Evolutionary conservation across 2,888 invertebrate species (phyloP), one percentile per base, ranked within the genome.

Genomic region (Epirrhoe alternata): DNA sequence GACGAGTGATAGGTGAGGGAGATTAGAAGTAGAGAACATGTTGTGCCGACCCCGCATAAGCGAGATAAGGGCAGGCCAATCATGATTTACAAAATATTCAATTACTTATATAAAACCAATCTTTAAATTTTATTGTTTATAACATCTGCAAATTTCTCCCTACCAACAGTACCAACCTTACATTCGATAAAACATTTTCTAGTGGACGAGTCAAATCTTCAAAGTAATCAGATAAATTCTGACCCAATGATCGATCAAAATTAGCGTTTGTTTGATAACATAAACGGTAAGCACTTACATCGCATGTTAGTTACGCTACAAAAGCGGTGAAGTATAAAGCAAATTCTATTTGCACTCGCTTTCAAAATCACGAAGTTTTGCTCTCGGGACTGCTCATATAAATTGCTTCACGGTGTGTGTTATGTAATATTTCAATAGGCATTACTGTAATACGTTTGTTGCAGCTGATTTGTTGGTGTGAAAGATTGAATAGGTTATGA

Each of bases 321-420:
- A 64, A 64, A 60, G 74, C 76, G 68, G 76, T 74, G 66, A 71
- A 70, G 70, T 68, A 72, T 70, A 69, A 75, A 73, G 76, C 76
- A 77, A 77, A 77, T 70, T 72, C 73, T 79, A 71, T 77, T 74
- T 73, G 78, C 81, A 78, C 83, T 92, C 89, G 82, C 91, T 92
- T 89, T 90, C 90, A 82, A 87, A 88, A 87, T 86, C 86, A 87
- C 83, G 84, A 83, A 71, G 85, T 86, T 86, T 89, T 88, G 82
- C 88, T 90, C 87, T 91, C 89, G 78, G 84, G 84, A 85, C 83
- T 78, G 76, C 79, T 75, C 67, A 70, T 70, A 70, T 72, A 70
- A 71, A 74, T 77, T 75, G 73, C 74, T 75, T 77, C 74, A 76
- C 73, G 69, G 71, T 66, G 70, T 75, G 65, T 70, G 74, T 75